Base-by-base conservation (phyloP, 2,797 vertebrate genomes). In the Propithecus deckenii region DNA sequence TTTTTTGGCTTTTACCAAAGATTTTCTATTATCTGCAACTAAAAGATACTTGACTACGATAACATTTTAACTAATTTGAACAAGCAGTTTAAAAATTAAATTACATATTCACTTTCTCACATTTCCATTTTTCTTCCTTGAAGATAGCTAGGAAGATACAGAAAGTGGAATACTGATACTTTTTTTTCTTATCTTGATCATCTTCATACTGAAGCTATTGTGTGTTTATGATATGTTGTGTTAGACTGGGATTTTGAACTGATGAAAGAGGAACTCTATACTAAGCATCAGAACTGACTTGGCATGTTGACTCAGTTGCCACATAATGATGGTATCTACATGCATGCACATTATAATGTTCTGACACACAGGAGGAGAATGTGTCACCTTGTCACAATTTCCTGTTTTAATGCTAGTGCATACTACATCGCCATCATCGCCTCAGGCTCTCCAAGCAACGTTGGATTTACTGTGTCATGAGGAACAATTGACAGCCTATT, bases 361-460 rank as follows among this genome's bases (percentile, higher is more conserved):
- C 86, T 96, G 92, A 95, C 46, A 76, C 81, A 23, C 22, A 35
- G 2, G 50, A 48, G 67, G 48, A 75, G 4, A 74, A 72, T 48
- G 30, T 80, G 76, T 91, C 35, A 50, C n/a, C 23, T 11, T 63
- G 43, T 92, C 83, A 55, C 63, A 86, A 38, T 59, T 91, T 98
- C 90, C 85, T 97, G 81, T 86, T 88, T 79, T 65, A 88, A 41
- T 52, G 14, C 28, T 96, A 83, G 57, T 72, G 23, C 18, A 35
- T 17, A 48, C 12, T 65, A 15, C 72, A 94, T 17, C 25, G 15
- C 25, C 41, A 2, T 74, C 59, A 78, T 81, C 7, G 43, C 50
- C 46, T 65, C 55, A 86, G 52, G 30, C 22, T 96, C 35, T 75
- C 63, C 48, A 85, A 81, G 52, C 12, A 78, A 35, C 17, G 35